A percentile compares a stretch with the other conserved stretches of the same genome.
Evolutionary conservation across 2,113 vertebrate genomes (phyloP).

Genomic region (Pycnonotus jocosus): DNA sequence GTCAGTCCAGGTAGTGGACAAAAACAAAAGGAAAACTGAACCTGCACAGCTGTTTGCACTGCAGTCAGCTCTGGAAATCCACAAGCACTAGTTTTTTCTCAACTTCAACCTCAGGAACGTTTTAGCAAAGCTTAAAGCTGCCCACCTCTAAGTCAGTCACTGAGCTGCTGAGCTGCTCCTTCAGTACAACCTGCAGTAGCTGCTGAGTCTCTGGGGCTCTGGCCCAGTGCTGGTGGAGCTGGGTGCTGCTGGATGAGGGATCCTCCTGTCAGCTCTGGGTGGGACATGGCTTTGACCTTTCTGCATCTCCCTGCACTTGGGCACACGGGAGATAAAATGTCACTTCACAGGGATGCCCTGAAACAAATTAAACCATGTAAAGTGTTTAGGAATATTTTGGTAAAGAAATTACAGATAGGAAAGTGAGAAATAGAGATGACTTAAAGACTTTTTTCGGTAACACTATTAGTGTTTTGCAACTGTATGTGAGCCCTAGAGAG

Average conservation of each 20-base stretch:
- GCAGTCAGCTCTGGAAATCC: neutral
- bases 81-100: neutral
- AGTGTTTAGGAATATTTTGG: neutral
- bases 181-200: accelerated
- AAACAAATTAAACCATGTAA: neutral
- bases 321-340: accelerated
- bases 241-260: neutral
- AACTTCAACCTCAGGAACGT: neutral
- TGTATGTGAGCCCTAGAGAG: neutral
- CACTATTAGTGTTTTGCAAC: neutral
- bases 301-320: neutral
- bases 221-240: accelerated
- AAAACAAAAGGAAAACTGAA: neutral
- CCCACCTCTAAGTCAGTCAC: neutral
- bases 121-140: neutral
- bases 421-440: neutral
- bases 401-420: neutral
- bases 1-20: neutral
- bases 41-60: neutral
- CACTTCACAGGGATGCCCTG: neutral
- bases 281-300: neutral
- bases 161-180: neutral
- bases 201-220: neutral
- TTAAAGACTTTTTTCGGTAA: neutral
- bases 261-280: neutral